Percentiles rank a stretch among this genome's conserved stretches.
Conservation (phyloP, 2,113 vertebrate genomes). For the Recurvirostra avosetta region DNA sequence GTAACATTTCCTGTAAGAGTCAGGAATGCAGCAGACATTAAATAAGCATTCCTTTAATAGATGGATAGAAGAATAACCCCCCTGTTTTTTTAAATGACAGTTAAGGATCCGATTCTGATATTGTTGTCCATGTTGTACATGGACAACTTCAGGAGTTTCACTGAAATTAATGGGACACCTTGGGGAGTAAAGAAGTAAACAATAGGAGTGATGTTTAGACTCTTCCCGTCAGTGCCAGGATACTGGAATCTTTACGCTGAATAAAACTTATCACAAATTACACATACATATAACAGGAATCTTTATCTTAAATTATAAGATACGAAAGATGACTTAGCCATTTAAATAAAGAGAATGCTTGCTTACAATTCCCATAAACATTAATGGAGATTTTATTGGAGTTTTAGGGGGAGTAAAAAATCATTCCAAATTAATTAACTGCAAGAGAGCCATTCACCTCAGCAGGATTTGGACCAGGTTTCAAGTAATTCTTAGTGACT, state of each 20-base stretch:
- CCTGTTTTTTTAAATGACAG: too few relatives aligned
- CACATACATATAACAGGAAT: neutral
- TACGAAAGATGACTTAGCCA: neutral
- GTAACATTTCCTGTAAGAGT: neutral
- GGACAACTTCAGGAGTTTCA: neutral
- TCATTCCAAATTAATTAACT: neutral
- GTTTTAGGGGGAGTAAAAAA: neutral
- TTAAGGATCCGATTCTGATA: neutral
- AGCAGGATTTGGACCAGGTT: neutral
- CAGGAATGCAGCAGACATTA: neutral
- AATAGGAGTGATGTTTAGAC: neutral
- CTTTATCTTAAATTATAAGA: neutral
- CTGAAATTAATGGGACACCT: neutral
- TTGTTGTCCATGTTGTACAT: neutral
- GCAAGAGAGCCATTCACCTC: neutral
- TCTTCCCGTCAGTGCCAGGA: neutral
- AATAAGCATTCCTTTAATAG: neutral
- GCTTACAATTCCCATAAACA: neutral
- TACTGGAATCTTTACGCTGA: neutral
- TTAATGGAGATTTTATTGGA: neutral
- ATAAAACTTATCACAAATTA: neutral
- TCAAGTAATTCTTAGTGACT: neutral
- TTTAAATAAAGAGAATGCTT: neutral
- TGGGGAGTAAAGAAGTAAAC: neutral
- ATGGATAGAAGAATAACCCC: neutral